Conservation (phyloP, 2,113 vertebrate genomes). For the Tupaia chinensis region DNA sequence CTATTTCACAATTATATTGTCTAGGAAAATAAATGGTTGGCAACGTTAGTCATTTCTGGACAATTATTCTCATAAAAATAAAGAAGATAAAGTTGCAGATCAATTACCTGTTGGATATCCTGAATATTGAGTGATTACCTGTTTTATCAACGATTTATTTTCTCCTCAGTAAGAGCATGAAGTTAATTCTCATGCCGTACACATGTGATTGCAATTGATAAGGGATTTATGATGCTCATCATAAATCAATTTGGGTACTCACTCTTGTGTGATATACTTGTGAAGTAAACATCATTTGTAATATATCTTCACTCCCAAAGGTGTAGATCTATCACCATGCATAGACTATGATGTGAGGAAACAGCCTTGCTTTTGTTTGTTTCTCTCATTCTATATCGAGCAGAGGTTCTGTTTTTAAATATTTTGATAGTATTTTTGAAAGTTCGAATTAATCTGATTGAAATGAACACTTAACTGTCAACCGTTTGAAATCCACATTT, state of each 20-base stretch:
- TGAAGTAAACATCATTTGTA: conserved; percentile 1
- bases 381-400: neutral
- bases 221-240: conserved; percentile 72
- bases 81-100: conserved; percentile 77
- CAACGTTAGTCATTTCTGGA: conserved; percentile 62
- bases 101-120: conserved; percentile 70
- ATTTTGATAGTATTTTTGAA: neutral
- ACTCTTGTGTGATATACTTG: neutral
- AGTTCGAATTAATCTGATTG: conserved; percentile 30
- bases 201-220: conserved; percentile 74
- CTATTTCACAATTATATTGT: conserved; percentile 66
- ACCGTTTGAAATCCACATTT: neutral
- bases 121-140: conserved; percentile 55
- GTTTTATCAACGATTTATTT: conserved; percentile 78
- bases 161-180: conserved; percentile 50
- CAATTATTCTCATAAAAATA: conserved; percentile 71
- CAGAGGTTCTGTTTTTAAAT: conserved; percentile 12
- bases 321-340: neutral
- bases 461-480: conserved; percentile 16
- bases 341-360: neutral
- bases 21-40: conserved; percentile 50
- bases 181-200: conserved; percentile 69
- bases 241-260: conserved; percentile 78
- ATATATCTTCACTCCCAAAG: conserved; percentile 4
- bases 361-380: neutral